Conservation (phyloP, 2,888 invertebrate genomes). For the Lithodes maja region DNA sequence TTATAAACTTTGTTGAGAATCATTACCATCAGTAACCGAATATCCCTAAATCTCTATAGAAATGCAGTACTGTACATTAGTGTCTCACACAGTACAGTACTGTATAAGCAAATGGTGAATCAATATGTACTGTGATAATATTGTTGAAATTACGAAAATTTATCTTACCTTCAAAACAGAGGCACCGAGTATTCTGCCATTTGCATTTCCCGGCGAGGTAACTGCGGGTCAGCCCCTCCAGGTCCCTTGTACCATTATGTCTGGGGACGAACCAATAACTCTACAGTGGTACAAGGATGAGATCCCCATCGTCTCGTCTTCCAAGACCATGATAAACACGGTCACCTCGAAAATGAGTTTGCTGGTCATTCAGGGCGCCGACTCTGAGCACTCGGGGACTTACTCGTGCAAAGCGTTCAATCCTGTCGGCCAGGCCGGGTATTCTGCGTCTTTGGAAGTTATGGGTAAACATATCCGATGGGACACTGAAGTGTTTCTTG, state of each 20-base stretch:
- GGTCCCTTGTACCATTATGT: conserved; percentile 72
- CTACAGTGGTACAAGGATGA: conserved; percentile 77
- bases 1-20: too few species aligned
- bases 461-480: conserved; percentile 65
- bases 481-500: background rate
- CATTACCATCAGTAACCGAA: too few species aligned
- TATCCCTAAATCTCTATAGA: too few species aligned
- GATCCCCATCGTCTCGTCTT: conserved; percentile 72
- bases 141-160: background rate
- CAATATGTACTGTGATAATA: background rate
- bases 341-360: conserved; percentile 69
- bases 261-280: conserved; percentile 73
- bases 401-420: conserved; percentile 80
- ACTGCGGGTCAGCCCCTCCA: conserved; percentile 57
- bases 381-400: conserved; percentile 77
- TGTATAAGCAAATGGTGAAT: too few species aligned
- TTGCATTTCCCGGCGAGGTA: conserved; percentile 52
- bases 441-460: conserved; percentile 68
- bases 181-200: conserved; percentile 56
- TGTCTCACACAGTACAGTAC: too few species aligned
- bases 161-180: conserved; percentile 24
- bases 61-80: too few species aligned
- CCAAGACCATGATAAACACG: conserved; percentile 72
- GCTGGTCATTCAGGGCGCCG: conserved; percentile 70
- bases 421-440: conserved; percentile 77